Percentiles rank a stretch among this genome's conserved stretches.
phyloP scores from a whole-genome alignment of 2,888 invertebrate species.

The Coelopa pilipes region DNA sequence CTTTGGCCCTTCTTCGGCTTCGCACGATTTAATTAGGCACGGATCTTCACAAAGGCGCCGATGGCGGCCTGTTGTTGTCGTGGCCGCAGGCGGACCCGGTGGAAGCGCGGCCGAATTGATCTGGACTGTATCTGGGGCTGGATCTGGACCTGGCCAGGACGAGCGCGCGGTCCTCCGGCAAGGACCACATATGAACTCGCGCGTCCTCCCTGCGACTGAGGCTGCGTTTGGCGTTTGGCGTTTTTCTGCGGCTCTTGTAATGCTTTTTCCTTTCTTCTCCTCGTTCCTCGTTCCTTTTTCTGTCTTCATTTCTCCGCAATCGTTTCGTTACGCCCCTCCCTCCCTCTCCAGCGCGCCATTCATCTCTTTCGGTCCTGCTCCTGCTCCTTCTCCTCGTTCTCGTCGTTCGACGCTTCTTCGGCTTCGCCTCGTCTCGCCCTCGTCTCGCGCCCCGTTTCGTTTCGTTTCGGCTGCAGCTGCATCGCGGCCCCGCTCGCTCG shows the following conservation, averaged over 20 bases:
- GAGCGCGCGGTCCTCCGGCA: slow-evolving; percentile 24
- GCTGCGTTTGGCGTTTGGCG: slow-evolving; percentile 22
- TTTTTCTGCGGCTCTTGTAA: slow-evolving; percentile 50
- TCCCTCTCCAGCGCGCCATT: slow-evolving; percentile 1
- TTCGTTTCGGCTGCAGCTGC: slow-evolving; percentile 36
- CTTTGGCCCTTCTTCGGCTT: too few relatives aligned
- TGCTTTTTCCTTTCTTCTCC: slow-evolving; percentile 46
- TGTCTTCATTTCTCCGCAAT: too few relatives aligned
- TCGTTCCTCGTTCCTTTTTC: too few relatives aligned
- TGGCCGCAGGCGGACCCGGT: too few relatives aligned
- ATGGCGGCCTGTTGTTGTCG: too few relatives aligned
- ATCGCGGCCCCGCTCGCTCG: slow-evolving; percentile 43
- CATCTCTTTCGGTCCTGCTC: slow-evolving; percentile 39
- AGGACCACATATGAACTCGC: slow-evolving; percentile 26
- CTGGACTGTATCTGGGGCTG: neutral
- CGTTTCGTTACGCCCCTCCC: too few relatives aligned
- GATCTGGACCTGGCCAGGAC: neutral
- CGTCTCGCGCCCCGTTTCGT: slow-evolving; percentile 20
- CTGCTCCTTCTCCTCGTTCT: slow-evolving; percentile 36
- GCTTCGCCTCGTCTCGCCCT: slow-evolving; percentile 30
- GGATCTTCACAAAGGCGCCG: too few relatives aligned
- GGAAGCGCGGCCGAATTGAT: too few relatives aligned
- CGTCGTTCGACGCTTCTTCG: slow-evolving; percentile 33
- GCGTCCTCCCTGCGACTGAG: slow-evolving; percentile 38
- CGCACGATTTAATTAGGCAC: too few relatives aligned